Base-by-base conservation (phyloP, 2,113 vertebrate genomes). In the Cathartes aura region DNA sequence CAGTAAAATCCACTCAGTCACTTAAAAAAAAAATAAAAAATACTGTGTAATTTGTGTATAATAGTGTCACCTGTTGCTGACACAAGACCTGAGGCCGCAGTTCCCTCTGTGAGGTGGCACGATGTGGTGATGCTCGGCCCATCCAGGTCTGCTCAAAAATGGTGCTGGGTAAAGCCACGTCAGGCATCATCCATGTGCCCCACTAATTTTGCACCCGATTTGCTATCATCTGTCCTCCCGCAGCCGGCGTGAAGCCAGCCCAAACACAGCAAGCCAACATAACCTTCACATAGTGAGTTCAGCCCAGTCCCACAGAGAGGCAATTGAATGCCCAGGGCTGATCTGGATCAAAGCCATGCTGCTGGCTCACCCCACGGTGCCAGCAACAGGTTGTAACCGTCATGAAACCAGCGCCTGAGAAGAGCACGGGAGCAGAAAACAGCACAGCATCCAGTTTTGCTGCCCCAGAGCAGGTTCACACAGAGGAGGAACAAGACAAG, bases 41-140 rank as follows among this genome's bases (percentile, higher is more conserved):
- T 5, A 8, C 17, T 17, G 5, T 45, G 55, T 15, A 58, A 74
- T 68, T 47, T 74, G 55, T 52, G 30, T 24, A 19, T 47, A 68
- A 42, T 30, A 64, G 71, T 23, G 16, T 62, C 22, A 58, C 18
- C n/a, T 82, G 36, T 34, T 47, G 59, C 38, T 73, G 53, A 72
- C 30, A 30, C 17, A 30, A 42, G 50, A 86, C 38, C 47, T 11
- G 43, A 63, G 59, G 43, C 34, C 0, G 2, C 52, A 32, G 47
- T 43, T 53, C 56, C 23, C n/a, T 38, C 21, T 34, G n/a, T 1
- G 1, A 82, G n/a, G 52, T 11, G 16, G 15, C 19, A 70, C 2
- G 0, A 56, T 0, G 16, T 15, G 34, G 29, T 8, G 67, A 74
- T 42, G 48, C 60, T 74, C 1, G 0, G 38, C 11, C 47, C 4